Evolutionary conservation across 2,113 vertebrate species (phyloP), one percentile per base, ranked within the genome.

Genomic region (Orcinus orca): DNA sequence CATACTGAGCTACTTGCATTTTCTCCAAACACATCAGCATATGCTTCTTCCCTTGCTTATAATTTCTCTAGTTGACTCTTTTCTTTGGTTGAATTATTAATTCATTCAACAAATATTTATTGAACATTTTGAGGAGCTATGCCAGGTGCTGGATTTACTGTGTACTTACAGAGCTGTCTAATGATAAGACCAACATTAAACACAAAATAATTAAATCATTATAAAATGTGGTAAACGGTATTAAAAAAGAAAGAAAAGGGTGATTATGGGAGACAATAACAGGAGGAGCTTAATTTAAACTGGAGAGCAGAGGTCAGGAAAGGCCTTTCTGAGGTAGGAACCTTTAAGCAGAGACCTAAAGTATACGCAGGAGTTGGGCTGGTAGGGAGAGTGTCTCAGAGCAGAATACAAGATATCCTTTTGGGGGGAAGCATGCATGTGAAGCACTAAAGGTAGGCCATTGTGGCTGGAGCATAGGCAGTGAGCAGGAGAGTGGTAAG

Each of bases 81-180:
- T 96, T 55, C 80, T 18, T 74, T 71, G 44, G 63, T 47, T 85
- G 17, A 36, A 11, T 87, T 82, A 87, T n/a, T 87, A 74, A 74
- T 73, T 96, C 29, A 63, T 71, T 93, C n/a, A 89, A 70, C 41
- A 93, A 21, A 63, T 84, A 88, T 31, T 81, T 83, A 65, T 41
- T 33, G 79, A 93, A 58, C 47, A 80, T 15, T 85, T 96, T 92
- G 13, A 88, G 83, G 70, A 84, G 6, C 41, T 58, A 5, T 71
- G 14, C 53, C 55, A 23, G 73, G 33, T 65, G 15, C 31, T 38
- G 44, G 36, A 14, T 70, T 94, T 88, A 65, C 55, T 36, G 1
- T 79, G 26, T 89, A 47, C 11, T 80, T 55, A 15, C 15, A 13
- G 53, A 92, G 25, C 17, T 85, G 53, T 77, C 62, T 83, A 70